Evolutionary conservation across 2,113 vertebrate genomes (phyloP).

Genomic region (Takifugu flavidus): DNA sequence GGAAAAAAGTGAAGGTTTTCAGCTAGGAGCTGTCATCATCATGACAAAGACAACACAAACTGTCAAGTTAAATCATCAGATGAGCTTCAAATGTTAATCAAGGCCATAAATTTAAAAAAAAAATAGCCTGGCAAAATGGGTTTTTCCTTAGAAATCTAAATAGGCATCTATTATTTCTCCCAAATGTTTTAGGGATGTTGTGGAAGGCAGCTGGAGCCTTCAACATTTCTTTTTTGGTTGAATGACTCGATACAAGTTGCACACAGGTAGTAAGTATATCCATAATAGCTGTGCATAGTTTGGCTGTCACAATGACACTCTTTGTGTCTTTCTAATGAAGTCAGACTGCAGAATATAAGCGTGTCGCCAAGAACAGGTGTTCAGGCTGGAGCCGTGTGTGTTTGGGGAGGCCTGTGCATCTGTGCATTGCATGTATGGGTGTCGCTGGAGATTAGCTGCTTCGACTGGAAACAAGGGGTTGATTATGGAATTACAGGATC

Average conservation of each 20-base stretch:
- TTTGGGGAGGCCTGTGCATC: conserved; percentile 11
- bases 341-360: conserved; percentile 2
- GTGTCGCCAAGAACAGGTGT: conserved; percentile 38
- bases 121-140: too few relatives aligned
- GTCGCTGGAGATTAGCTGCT: conserved; percentile 42
- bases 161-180: neutral
- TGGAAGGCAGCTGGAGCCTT: too few relatives aligned
- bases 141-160: neutral
- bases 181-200: neutral
- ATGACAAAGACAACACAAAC: too few relatives aligned
- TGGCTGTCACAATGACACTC: neutral
- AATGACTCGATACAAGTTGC: neutral
- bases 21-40: too few relatives aligned
- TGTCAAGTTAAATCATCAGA: too few relatives aligned
- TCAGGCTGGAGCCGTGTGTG: neutral
- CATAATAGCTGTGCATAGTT: neutral
- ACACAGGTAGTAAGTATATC: neutral
- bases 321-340: conserved; percentile 10
- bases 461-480: conserved; percentile 12
- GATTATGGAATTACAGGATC: conserved; percentile 37
- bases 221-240: neutral
- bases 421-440: conserved; percentile 25
- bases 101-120: too few relatives aligned
- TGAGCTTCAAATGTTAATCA: too few relatives aligned
- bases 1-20: too few relatives aligned